A percentile compares a stretch with the other conserved stretches of the same genome.
phyloP scores from a whole-genome alignment of 64 coral and sea anemone species.

The Porites lutea region DNA sequence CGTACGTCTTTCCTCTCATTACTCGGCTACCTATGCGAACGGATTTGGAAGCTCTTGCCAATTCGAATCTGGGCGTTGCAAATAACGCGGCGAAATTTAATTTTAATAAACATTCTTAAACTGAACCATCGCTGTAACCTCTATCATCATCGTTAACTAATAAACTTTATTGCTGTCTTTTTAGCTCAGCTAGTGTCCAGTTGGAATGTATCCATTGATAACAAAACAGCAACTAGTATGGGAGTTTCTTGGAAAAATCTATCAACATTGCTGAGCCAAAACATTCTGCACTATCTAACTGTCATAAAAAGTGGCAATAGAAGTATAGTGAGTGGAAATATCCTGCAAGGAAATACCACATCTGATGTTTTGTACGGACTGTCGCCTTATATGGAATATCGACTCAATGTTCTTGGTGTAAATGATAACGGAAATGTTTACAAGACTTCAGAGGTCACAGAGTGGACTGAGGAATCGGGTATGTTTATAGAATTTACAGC shows the following conservation, averaged over 20 bases:
- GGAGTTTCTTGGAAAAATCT: neutral
- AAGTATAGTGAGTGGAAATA: neutral
- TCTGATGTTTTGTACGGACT: neutral
- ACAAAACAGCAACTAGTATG: neutral
- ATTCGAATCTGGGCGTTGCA: no score
- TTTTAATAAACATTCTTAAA: no score
- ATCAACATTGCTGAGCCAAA: neutral
- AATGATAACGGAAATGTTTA: neutral
- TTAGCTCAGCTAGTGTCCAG: neutral
- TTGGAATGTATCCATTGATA: neutral
- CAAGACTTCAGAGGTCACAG: neutral
- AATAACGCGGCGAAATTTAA: no score
- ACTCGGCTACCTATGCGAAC: no score
- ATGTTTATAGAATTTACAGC: neutral
- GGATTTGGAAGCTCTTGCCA: no score
- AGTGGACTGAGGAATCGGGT: slow-evolving; percentile 6
- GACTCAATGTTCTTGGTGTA: neutral
- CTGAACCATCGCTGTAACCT: no score
- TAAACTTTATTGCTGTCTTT: neutral
- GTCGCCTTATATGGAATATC: neutral
- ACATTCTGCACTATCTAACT: neutral
- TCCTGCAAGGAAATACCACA: neutral
- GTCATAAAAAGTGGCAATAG: neutral
- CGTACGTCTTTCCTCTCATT: no score
- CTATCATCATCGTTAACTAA: no score